Evolutionary conservation across 2,888 invertebrate genomes (phyloP).

Genomic region (Boloria selene): DNA sequence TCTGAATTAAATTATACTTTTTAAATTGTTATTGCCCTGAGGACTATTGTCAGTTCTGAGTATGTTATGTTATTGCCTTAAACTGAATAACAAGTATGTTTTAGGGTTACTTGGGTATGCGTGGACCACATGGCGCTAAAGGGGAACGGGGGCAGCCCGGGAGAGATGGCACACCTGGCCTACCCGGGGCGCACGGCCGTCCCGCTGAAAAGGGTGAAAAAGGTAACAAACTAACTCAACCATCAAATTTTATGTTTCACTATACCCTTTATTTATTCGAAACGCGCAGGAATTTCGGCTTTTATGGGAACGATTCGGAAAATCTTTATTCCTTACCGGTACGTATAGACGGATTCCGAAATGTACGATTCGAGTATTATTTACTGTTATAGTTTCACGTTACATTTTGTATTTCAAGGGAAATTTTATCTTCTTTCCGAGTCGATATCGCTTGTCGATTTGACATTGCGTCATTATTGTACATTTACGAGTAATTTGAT

Average conservation of each 20-base stretch:
- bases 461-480: slow-evolving; percentile 2
- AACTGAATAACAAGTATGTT: slow-evolving; percentile 54
- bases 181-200: slow-evolving; percentile 78
- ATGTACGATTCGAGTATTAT: slow-evolving; percentile 57
- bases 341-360: slow-evolving; percentile 58
- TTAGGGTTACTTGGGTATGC: slow-evolving; percentile 75
- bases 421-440: not conserved
- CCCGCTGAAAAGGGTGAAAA: slow-evolving; percentile 90
- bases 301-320: slow-evolving; percentile 74
- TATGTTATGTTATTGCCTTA: not conserved
- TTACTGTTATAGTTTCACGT: slow-evolving; percentile 63
- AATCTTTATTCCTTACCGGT: slow-evolving; percentile 68
- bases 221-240: slow-evolving; percentile 80
- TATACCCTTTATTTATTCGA: slow-evolving; percentile 76
- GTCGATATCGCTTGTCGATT: slow-evolving; percentile 1
- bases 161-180: slow-evolving; percentile 86
- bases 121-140: slow-evolving; percentile 84
- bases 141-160: slow-evolving; percentile 86
- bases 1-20: not conserved
- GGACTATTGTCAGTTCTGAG: no score
- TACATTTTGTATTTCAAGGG: slow-evolving; percentile 46
- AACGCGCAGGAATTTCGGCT: slow-evolving; percentile 74
- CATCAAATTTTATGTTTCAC: slow-evolving; percentile 80
- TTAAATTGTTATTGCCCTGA: no score
- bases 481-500: slow-evolving; percentile 22